A percentile compares a stretch with the other conserved stretches of the same genome.
Evolutionary conservation across 2,113 vertebrate species (phyloP).

Genomic region (Ictalurus furcatus): DNA sequence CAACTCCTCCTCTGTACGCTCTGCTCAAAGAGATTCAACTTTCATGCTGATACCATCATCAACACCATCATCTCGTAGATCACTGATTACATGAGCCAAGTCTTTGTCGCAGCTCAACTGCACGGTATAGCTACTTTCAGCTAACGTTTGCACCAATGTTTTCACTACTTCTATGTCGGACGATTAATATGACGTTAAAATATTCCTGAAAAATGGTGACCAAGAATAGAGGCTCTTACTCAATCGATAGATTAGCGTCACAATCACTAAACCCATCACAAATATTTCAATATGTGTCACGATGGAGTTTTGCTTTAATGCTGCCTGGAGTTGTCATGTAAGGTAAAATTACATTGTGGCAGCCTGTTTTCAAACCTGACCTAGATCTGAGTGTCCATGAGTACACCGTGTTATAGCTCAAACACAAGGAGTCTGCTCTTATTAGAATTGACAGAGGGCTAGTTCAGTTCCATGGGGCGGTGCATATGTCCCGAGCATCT

Average conservation of each 20-base stretch:
- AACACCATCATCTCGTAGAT: background rate
- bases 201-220: background rate
- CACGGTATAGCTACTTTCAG: background rate
- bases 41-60: background rate
- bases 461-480: constrained; percentile 45
- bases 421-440: constrained; percentile 25
- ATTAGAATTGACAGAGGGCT: constrained; percentile 44
- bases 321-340: background rate
- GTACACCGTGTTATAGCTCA: constrained; percentile 32
- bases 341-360: background rate
- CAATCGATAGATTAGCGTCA: background rate
- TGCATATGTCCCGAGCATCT: constrained; percentile 57
- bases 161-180: background rate
- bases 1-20: background rate
- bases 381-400: constrained; percentile 5
- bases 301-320: background rate
- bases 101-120: background rate
- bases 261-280: background rate
- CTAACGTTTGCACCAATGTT: background rate
- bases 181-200: background rate
- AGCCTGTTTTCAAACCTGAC: constrained; percentile 8
- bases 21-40: background rate
- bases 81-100: background rate
- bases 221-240: background rate
- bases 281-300: background rate